Conservation (phyloP, 2,113 vertebrate species). For the Octodon degus region DNA sequence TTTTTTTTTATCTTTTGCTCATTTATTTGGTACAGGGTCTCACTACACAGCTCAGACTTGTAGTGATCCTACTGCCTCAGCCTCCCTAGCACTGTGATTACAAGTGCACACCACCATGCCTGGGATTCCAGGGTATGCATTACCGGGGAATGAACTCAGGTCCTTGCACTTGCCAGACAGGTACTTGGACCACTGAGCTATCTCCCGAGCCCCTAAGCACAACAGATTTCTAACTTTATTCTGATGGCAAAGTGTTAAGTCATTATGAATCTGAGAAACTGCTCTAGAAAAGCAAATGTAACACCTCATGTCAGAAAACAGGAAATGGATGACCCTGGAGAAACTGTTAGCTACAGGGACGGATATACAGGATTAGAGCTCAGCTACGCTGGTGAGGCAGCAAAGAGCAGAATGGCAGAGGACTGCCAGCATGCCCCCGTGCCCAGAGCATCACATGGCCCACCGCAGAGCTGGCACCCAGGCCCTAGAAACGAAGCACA, state of each 20-base stretch:
- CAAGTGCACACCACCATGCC: too few species aligned
- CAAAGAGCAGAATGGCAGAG: not conserved
- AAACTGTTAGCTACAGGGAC: not conserved
- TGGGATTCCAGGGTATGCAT: too few species aligned
- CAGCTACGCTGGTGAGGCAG: not conserved
- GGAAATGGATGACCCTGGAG: not conserved
- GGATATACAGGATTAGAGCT: constrained; percentile 10
- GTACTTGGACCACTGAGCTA: too few species aligned
- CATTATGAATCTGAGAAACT: constrained; percentile 31
- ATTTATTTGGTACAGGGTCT: too few species aligned
- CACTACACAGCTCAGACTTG: too few species aligned
- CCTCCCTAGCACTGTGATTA: too few species aligned
- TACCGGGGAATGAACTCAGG: too few species aligned
- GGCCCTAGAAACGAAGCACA: not conserved
- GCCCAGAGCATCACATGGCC: not conserved
- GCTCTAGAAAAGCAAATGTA: constrained; percentile 40
- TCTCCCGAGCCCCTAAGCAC: too few species aligned
- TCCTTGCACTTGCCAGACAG: too few species aligned
- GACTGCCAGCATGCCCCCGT: not conserved
- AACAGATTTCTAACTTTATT: constrained; percentile 41
- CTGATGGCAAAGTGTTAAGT: constrained; percentile 15
- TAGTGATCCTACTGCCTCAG: too few species aligned
- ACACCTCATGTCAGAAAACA: constrained; percentile 42
- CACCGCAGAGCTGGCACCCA: too few species aligned
- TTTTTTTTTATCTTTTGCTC: not conserved